Base-by-base conservation (phyloP, 2,113 vertebrate species). In the Mionectes macconnelli region DNA sequence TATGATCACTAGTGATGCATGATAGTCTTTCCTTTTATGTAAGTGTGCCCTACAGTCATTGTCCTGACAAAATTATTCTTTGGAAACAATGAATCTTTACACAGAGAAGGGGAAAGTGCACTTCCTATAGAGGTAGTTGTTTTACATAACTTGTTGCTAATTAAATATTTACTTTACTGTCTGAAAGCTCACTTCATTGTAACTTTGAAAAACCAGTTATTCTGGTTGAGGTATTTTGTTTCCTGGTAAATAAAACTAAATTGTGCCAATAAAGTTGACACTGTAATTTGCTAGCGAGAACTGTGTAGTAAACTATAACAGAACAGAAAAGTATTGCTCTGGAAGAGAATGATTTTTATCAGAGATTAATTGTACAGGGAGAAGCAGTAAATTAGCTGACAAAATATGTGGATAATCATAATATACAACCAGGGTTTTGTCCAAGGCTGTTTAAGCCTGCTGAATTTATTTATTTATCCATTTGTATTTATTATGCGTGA, bases 151-250 rank as follows among this genome's bases (percentile, higher is more conserved):
- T 80, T 73, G 42, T 33, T 62, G 23, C 44, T 84, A 84, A 90
- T 90, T 73, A 95, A 96, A 97, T 92, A 95, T 97, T 94, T 96
- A 94, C 84, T 96, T 80, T 87, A 17, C 33, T 86, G 47, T 88
- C 89, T 94, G 83, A 90, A 90, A 92, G 13, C 30, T 23, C 17
- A 24, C n/a, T 96, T 86, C 60, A 91, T 44, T 64, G n/a, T 59
- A 67, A 70, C 72, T 91, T 84, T 81, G 44, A 87, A 87, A 94
- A 90, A 69, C 86, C 83, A 79, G 91, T 94, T 89, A 86, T 92
- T 93, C 94, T 78, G 44, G 72, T 85, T 95, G 62, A 86, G 81
- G 75, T 60, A 77, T 60, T 88, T 64, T 90, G 19, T 92, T 95
- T 95, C 79, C 73, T 95, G 73, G 76, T 84, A 78, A 93, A 92